Percentiles rank a stretch among this genome's conserved stretches.
These are phyloP conservation scores for Tringa solitaria DNA, from an alignment of 2,113 vertebrate genomes.

Conservation along the genomic window DNA sequence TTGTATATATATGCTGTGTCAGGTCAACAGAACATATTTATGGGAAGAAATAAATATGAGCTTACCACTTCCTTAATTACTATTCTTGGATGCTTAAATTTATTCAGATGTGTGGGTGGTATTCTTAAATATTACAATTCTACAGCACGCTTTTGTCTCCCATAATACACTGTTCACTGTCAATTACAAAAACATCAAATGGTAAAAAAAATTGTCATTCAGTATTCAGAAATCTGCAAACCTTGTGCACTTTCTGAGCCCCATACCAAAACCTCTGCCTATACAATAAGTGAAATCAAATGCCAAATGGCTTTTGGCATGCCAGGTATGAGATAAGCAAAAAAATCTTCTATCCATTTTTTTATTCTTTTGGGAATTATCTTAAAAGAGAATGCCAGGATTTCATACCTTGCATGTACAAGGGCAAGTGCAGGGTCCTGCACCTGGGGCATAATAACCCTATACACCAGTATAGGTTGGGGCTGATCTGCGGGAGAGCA, in stretches of 20 bases:
- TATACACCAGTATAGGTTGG: too few species aligned
- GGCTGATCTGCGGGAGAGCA: too few species aligned
- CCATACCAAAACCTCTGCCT: background rate
- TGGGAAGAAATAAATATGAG: background rate
- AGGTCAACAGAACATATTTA: background rate
- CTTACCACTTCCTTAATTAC: background rate
- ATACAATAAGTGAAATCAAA: background rate
- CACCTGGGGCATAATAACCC: too few species aligned
- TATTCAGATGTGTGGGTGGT: background rate
- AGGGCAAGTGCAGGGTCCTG: too few species aligned
- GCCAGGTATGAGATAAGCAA: background rate
- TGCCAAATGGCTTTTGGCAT: background rate
- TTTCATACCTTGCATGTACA: background rate
- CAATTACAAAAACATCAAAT: background rate
- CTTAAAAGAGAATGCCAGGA: background rate
- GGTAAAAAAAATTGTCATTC: background rate
- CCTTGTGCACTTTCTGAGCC: background rate
- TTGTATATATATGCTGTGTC: background rate
- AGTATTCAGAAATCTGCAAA: background rate
- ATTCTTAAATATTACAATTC: background rate
- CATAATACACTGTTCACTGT: background rate
- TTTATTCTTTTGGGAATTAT: background rate
- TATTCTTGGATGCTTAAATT: background rate
- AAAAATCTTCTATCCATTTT: background rate
- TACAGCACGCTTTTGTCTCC: background rate